These are phyloP conservation scores for Ianthella basta DNA, from an alignment of 37 sponge, comb jelly and placozoan species.

Conservation along the genomic window DNA sequence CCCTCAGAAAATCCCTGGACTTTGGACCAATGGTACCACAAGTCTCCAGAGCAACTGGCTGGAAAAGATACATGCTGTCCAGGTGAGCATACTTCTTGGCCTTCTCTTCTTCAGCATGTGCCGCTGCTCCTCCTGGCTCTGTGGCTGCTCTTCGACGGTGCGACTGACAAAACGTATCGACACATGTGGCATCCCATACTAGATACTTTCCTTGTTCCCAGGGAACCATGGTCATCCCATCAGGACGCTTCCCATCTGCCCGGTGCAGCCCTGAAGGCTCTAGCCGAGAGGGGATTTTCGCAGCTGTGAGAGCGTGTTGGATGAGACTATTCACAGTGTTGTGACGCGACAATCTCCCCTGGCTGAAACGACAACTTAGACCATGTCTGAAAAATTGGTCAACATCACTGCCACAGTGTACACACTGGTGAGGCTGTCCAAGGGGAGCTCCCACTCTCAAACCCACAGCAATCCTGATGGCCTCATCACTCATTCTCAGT, in stretches of 20 bases:
- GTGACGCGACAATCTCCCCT: constrained; percentile 29
- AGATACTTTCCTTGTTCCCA: constrained; percentile 30
- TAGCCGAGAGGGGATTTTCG: constrained; percentile 33
- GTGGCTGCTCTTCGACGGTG: background rate
- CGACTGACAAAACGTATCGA: constrained; percentile 19
- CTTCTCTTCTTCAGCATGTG: constrained; percentile 13
- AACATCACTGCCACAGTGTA: constrained; percentile 40
- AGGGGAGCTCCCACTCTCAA: constrained; percentile 44
- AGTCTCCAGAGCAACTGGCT: constrained; percentile 28
- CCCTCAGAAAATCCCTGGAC: background rate
- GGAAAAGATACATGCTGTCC: background rate
- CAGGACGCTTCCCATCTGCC: constrained; percentile 42
- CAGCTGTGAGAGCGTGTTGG: constrained; percentile 36
- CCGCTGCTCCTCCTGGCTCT: background rate
- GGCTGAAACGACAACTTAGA: constrained; percentile 29
- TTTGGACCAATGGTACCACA: constrained; percentile 7
- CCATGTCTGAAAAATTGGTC: constrained; percentile 34
- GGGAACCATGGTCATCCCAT: constrained; percentile 49
- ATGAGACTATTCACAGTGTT: constrained; percentile 40
- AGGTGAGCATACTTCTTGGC: constrained; percentile 21
- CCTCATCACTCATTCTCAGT: constrained; percentile 23
- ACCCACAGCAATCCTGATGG: constrained; percentile 48
- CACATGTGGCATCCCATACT: constrained; percentile 37
- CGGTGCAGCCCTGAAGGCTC: constrained; percentile 34
- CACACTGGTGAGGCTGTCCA: constrained; percentile 43